Evolutionary conservation across 2,113 vertebrate species (phyloP), one percentile per base, ranked within the genome.

Genomic region (Cephalopterus ornatus): DNA sequence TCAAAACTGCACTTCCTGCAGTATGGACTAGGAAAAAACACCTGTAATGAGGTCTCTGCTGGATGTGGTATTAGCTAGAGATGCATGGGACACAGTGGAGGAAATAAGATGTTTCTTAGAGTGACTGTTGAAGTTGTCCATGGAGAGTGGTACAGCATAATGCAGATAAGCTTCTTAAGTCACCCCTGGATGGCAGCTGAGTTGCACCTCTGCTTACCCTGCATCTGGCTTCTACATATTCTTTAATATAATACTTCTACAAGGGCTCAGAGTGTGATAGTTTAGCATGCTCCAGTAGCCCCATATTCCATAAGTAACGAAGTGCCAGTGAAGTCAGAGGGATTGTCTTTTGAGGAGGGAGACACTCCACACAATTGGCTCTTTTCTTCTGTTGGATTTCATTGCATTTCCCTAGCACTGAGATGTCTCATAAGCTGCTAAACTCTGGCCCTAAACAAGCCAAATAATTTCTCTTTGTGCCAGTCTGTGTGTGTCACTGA

Each of bases 101-200:
- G 52, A 78, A 96, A 70, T 86, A 78, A 93, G 86, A 91, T 86
- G 66, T 89, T 92, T 95, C 65, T 78, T 13, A n/a, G n/a, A 87
- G 59, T 47, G 65, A 37, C 52, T 92, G 83, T 91, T 92, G 5
- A 74, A 88, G 50, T 86, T 92, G 80, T 91, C 86, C 47, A 27
- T 32, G 35, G 14, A 67, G 59, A 86, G 68, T 53, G 80, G 55
- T 77, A 50, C n/a, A 77, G 91, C 92, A 92, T 86, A 94, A 91
- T 88, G 75, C 75, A 93, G 67, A 73, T 93, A 94, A 97, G 86
- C 88, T 94, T 12, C 87, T 97, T 95, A 91, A 84, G 56, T 84
- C 88, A 71, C 79, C 65, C 55, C 50, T 83, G 85, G 91, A 80
- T 92, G 80, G 85, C 86, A 93, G 95, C 88, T 95, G 84, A 89